These are phyloP conservation scores for Drosophila infuscata DNA, from an alignment of 2,888 invertebrate genomes.

Conservation along the genomic window DNA sequence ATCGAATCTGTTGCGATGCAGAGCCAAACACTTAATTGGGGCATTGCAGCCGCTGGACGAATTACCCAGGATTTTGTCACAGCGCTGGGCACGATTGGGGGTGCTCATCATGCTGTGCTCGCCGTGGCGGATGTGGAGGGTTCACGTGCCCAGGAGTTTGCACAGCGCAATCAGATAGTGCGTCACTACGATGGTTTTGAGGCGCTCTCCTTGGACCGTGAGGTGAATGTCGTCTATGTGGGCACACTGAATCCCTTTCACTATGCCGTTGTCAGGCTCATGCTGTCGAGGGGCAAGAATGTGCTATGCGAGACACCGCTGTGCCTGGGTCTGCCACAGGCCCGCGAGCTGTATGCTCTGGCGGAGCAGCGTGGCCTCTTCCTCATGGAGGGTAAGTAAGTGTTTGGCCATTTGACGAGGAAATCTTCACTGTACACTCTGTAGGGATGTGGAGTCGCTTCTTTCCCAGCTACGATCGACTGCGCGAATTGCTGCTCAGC, in stretches of 20 bases:
- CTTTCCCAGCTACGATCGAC: slow-evolving; percentile 90
- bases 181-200: slow-evolving; percentile 91
- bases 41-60: slow-evolving; percentile 93
- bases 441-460: slow-evolving; percentile 92
- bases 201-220: slow-evolving; percentile 89
- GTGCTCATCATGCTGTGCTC: slow-evolving; percentile 86
- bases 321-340: slow-evolving; percentile 91
- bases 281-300: slow-evolving; percentile 93
- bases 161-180: slow-evolving; percentile 89
- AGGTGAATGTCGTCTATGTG: slow-evolving; percentile 94
- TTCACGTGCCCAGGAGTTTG: slow-evolving; percentile 90
- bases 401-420: not conserved
- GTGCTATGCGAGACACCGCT: slow-evolving; percentile 96
- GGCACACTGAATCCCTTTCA: slow-evolving; percentile 92
- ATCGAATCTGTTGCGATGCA: slow-evolving; percentile 41
- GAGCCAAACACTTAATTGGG: slow-evolving; percentile 87
- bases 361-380: slow-evolving; percentile 91
- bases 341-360: slow-evolving; percentile 88
- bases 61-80: slow-evolving; percentile 94
- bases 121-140: slow-evolving; percentile 92
- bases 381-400: slow-evolving; percentile 90
- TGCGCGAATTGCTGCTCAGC: slow-evolving; percentile 88
- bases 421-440: not conserved
- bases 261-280: slow-evolving; percentile 88
- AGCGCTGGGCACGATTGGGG: slow-evolving; percentile 89